phyloP scores from a whole-genome alignment of 2,797 vertebrate genomes.

The Enteromius unitaeniatus region DNA sequence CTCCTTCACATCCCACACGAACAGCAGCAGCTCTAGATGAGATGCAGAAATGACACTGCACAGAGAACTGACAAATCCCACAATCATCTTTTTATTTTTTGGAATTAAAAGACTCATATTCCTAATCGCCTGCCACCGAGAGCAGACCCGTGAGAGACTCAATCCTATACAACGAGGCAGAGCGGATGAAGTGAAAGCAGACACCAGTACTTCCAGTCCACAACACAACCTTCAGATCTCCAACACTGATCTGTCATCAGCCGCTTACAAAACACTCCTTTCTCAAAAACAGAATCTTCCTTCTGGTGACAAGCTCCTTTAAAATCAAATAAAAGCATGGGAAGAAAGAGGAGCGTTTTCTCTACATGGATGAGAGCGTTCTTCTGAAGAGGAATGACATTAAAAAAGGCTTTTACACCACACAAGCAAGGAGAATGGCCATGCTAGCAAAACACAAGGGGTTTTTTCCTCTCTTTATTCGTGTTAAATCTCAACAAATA shows the following conservation, averaged over 20 bases:
- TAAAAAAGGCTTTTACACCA: slow-evolving; percentile 76
- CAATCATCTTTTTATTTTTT: slow-evolving; percentile 72
- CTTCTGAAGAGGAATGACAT: slow-evolving; percentile 57
- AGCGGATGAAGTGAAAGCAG: slow-evolving; percentile 53
- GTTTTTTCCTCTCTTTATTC: slow-evolving; percentile 74
- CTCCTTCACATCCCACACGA: background rate
- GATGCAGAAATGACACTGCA: background rate
- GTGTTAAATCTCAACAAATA: slow-evolving; percentile 95
- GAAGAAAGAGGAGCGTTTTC: slow-evolving; percentile 46
- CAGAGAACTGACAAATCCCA: slow-evolving; percentile 55
- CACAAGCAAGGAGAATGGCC: slow-evolving; percentile 86
- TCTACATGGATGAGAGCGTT: slow-evolving; percentile 32
- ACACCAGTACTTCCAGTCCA: slow-evolving; percentile 68
- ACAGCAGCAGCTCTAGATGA: background rate
- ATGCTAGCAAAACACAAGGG: slow-evolving; percentile 81
- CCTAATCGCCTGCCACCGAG: slow-evolving; percentile 61
- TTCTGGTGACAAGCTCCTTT: slow-evolving; percentile 55
- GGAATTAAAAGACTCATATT: slow-evolving; percentile 66
- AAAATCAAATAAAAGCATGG: slow-evolving; percentile 31
- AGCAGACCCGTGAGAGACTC: slow-evolving; percentile 61
- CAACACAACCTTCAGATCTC: slow-evolving; percentile 51
- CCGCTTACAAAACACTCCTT: slow-evolving; percentile 65
- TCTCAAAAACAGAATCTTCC: slow-evolving; percentile 64
- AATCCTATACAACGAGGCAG: slow-evolving; percentile 68
- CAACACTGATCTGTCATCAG: slow-evolving; percentile 43